Percentiles rank a stretch among this genome's conserved stretches.
Conservation (phyloP, 2,113 vertebrate species). For the Rattus norvegicus region DNA sequence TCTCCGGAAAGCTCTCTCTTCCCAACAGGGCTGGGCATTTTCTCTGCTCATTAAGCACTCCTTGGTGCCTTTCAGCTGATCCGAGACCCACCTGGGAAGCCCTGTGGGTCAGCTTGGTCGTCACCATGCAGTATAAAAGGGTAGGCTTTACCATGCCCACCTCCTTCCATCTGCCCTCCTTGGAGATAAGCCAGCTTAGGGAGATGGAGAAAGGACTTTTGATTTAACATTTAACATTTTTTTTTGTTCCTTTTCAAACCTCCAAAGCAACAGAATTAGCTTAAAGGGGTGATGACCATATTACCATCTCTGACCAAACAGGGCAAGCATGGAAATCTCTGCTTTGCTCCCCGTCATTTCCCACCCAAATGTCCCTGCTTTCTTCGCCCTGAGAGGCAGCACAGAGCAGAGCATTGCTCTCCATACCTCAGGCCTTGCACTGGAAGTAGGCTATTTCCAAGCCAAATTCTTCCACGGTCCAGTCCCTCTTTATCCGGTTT, state of each 20-base stretch:
- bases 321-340: background rate
- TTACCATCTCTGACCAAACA: background rate
- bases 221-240: constrained; percentile 15
- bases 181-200: constrained; percentile 36
- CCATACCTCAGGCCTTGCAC: rapidly evolving
- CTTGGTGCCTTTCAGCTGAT: background rate
- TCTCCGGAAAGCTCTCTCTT: background rate
- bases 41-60: background rate
- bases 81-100: background rate
- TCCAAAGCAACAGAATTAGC: background rate
- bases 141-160: background rate
- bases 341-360: background rate
- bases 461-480: rapidly evolving
- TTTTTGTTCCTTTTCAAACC: background rate
- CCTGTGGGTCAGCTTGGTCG: background rate
- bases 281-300: background rate
- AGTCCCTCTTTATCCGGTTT: background rate
- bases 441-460: background rate
- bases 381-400: too few relatives aligned
- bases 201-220: background rate
- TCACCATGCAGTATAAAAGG: background rate
- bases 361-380: background rate
- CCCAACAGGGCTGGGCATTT: background rate
- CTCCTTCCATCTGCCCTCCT: constrained; percentile 36
- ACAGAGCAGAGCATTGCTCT: background rate